Percentiles rank a stretch among this genome's conserved stretches.
Conservation (phyloP, 2,797 vertebrate species). For the Euthynnus affinis region DNA sequence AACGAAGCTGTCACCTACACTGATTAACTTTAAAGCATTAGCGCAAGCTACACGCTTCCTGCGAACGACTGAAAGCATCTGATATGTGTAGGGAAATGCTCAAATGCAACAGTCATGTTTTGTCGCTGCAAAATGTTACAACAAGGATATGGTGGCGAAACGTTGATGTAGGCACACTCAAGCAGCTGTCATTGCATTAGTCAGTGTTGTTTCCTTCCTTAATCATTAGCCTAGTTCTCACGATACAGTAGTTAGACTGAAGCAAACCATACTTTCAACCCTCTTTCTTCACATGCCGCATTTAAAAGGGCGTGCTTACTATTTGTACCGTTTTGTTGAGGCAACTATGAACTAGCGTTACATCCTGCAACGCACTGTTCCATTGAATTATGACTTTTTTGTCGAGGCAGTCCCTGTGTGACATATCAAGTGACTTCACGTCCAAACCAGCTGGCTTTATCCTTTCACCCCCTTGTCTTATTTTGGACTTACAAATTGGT, state of each 20-base stretch:
- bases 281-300: background rate
- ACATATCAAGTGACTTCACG: conserved; percentile 21
- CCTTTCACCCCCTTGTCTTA: conserved; percentile 22
- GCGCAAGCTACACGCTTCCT: conserved; percentile 22
- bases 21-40: background rate
- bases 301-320: background rate
- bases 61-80: background rate
- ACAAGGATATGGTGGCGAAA: conserved; percentile 15
- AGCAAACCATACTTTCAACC: background rate
- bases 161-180: background rate
- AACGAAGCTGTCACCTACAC: background rate
- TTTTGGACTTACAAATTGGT: conserved; percentile 25
- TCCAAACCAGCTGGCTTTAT: conserved; percentile 25
- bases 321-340: background rate
- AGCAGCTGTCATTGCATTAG: conserved; percentile 34
- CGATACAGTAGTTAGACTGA: background rate
- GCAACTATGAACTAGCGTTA: too few relatives aligned
- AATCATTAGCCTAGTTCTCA: conserved; percentile 15
- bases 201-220: conserved; percentile 46
- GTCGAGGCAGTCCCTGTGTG: background rate
- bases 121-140: background rate
- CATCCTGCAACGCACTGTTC: too few relatives aligned
- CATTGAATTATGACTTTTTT: background rate
- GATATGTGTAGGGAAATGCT: conserved; percentile 21
- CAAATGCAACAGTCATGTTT: background rate